Base-by-base conservation (phyloP, 2,888 invertebrate species). In the Erebia aethiops region DNA sequence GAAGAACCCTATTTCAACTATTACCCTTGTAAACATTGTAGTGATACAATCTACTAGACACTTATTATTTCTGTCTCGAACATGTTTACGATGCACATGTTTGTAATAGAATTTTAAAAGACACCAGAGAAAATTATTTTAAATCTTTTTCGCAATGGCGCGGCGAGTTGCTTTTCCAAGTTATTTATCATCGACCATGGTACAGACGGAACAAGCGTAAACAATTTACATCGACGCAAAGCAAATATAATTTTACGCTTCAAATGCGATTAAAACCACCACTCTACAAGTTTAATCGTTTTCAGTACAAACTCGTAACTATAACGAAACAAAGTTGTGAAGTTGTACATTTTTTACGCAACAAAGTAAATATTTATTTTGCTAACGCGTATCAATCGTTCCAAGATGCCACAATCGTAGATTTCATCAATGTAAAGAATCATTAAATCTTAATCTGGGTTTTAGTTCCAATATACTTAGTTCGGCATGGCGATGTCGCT, bases 381-480 rank as follows among this genome's bases (percentile, higher is more conserved):
- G 26, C 21, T 57, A 46, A 57, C 18, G 56, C 41, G 18, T 65
- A 65, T 56, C 43, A 56, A 56, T 41, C 35, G 46, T 35, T 54
- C 43, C 54, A 62, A 66, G 16, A 46, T 51, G 16, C 18, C 61
- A 62, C 72, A 68, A 70, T 21, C 49, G 35, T 51, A 61, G 16
- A 65, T 68, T 71, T 67, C 57, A 72, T 68, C 65, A 61, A 51
- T 64, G 70, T 63, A 51, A 68, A 72, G 58, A 64, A 60, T 64
- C 67, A 72, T 74, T 69, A 74, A 74, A 63, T 75, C 74, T 76
- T 77, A 78, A 77, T 79, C 73, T 73, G 76, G 80, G 79, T 81
- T 80, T 78, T 76, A 77, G 79, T 80, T 77, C 76, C 77, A 77
- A 80, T 79, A 77, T 80, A 35, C 7, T 35, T 35, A 82, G 81